Conservation (phyloP, 2,888 invertebrate species). For the Eupelmus urozonus region DNA sequence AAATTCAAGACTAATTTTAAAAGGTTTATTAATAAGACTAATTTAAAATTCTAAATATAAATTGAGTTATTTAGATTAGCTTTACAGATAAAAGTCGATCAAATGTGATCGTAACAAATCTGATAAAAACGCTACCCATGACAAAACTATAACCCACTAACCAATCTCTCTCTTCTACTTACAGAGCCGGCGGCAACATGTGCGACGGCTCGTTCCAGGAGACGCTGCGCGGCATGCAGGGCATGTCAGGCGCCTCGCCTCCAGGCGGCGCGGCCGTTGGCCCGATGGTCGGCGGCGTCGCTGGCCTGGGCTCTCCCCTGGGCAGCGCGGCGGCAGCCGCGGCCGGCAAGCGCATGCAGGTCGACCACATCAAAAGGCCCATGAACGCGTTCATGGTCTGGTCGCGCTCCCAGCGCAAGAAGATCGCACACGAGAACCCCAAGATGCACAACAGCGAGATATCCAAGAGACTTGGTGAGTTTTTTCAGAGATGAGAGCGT, state of each 20-base stretch:
- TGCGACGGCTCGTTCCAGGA: constrained; percentile 83
- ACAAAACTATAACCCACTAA: too few species aligned
- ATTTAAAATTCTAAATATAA: too few species aligned
- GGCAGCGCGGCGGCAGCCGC: constrained; percentile 77
- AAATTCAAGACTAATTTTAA: too few species aligned
- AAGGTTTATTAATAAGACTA: too few species aligned
- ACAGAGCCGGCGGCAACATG: constrained; percentile 88
- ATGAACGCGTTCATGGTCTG: constrained; percentile 99
- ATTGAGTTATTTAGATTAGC: too few species aligned
- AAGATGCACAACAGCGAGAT: constrained; percentile 99
- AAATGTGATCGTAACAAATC: too few species aligned
- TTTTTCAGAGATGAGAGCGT: not conserved
- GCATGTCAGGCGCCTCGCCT: constrained; percentile 78
- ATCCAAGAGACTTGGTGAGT: constrained; percentile 92
- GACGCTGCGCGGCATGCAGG: constrained; percentile 82
- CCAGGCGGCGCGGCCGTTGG: constrained; percentile 80
- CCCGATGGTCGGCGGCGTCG: constrained; percentile 75
- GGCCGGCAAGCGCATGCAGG: constrained; percentile 82
- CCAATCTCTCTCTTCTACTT: too few species aligned
- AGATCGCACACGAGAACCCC: constrained; percentile 98
- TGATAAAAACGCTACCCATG: too few species aligned
- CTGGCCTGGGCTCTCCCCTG: constrained; percentile 74
- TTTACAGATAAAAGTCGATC: too few species aligned
- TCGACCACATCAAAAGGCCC: constrained; percentile 95
- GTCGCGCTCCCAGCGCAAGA: constrained; percentile 93